These are phyloP conservation scores for Spheniscus humboldti DNA, from an alignment of 2,797 vertebrate species.

Conservation along the genomic window DNA sequence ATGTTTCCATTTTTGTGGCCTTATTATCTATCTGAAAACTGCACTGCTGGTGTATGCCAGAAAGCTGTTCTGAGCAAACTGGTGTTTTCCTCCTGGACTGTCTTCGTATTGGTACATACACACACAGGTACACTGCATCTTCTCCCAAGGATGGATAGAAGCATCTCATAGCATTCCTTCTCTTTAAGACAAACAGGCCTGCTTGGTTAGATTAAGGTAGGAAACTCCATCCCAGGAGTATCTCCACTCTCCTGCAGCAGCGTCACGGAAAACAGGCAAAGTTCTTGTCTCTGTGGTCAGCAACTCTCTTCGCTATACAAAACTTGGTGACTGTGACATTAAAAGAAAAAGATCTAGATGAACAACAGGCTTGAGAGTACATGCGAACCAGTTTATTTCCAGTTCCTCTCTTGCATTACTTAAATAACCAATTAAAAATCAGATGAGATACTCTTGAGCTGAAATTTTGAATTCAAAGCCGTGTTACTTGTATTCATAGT, in stretches of 20 bases:
- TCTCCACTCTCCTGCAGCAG: background rate
- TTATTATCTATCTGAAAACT: background rate
- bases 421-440: background rate
- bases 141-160: background rate
- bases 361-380: background rate
- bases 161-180: background rate
- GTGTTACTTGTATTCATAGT: background rate
- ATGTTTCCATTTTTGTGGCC: constrained; percentile 26
- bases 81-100: background rate
- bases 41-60: background rate
- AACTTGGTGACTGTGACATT: background rate
- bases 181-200: background rate
- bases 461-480: background rate
- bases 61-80: background rate
- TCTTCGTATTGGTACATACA: background rate
- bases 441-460: background rate
- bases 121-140: background rate
- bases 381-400: background rate
- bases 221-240: background rate
- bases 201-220: background rate
- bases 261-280: background rate
- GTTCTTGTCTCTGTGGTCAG: background rate
- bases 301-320: background rate
- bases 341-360: background rate
- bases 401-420: background rate